Base-by-base conservation (phyloP, 2,888 invertebrate genomes). In the Cryptocheilus praepositus region DNA sequence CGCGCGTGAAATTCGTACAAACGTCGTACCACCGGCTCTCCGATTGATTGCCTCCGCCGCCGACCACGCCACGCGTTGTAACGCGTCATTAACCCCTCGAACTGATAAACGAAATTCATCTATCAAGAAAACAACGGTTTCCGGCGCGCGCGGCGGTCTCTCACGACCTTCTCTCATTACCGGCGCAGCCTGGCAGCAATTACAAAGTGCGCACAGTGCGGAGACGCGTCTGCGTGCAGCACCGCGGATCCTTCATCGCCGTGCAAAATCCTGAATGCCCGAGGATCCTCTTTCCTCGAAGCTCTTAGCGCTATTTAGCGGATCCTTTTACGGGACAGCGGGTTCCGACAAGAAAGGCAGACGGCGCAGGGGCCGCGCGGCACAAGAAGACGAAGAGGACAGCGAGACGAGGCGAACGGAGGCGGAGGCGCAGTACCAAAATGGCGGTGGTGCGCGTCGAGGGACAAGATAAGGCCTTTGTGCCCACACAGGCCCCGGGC, bases 381-480 rank as follows among this genome's bases (percentile, higher is more conserved):
- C 62, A 66, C 28, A 52, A 69, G 61, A 65, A 15, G 54, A 64
- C 19, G 25, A 19, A 43, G 51, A 25, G 44, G 67, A 71, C 5
- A 19, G 56, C 16, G 28, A 22, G 65, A 52, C 62, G 70, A 28
- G 19, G 49, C 61, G 54, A 67, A 66, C 54, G 57, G 57, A 67
- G 70, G 65, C 66, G 76, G 71, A 70, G 76, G 71, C 71, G 72
- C 74, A 80, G 80, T 71, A 82, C 81, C 82, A 81, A 84, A 86
- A 85, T 83, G 85, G 85, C 81, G 75, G 70, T 64, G 75, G 67
- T 52, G 45, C 16, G 43, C 63, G 54, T 54, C 72, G 73, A 80
- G 78, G 79, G 82, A 85, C 83, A 81, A 86, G 86, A 86, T 86
- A 86, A 86, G 36, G 83, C 79, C 85, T 86, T 86, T 83, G 84